Conservation (phyloP, 2,113 vertebrate species). For the Mormoops blainvillei region DNA sequence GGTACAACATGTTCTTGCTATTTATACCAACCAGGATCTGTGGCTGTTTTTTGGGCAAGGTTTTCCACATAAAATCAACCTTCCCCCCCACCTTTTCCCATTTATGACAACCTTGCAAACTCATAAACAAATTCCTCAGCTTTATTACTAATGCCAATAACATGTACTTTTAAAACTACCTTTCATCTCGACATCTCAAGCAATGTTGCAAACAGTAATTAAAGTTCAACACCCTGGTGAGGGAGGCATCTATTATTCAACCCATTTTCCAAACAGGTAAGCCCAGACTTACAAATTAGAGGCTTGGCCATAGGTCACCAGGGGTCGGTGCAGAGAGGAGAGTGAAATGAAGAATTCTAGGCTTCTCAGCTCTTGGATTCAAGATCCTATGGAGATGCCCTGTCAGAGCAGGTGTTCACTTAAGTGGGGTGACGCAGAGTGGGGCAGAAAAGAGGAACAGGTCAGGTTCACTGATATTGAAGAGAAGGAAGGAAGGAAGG, state of each 20-base stretch:
- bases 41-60: slow-evolving; percentile 24
- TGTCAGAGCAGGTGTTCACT: not conserved
- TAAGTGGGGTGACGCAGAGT: not conserved
- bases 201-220: slow-evolving; percentile 63
- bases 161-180: slow-evolving; percentile 49
- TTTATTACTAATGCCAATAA: slow-evolving; percentile 67
- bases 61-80: slow-evolving; percentile 65
- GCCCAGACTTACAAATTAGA: slow-evolving; percentile 64
- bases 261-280: slow-evolving; percentile 69
- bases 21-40: slow-evolving; percentile 50
- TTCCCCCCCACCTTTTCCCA: not conserved
- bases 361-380: not conserved
- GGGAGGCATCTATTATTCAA: slow-evolving; percentile 56
- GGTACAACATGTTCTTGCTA: slow-evolving; percentile 61
- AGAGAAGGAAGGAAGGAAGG: not conserved
- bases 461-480: not conserved
- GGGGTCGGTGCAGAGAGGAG: not conserved
- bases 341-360: not conserved
- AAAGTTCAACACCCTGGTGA: slow-evolving; percentile 55
- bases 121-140: slow-evolving; percentile 64
- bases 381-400: not conserved
- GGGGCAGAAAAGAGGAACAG: not conserved
- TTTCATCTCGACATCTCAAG: slow-evolving; percentile 68
- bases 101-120: slow-evolving; percentile 55
- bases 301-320: slow-evolving; percentile 17